These are phyloP conservation scores for Cylindroiulus punctatus DNA, from an alignment of 2,888 invertebrate species.

Conservation along the genomic window DNA sequence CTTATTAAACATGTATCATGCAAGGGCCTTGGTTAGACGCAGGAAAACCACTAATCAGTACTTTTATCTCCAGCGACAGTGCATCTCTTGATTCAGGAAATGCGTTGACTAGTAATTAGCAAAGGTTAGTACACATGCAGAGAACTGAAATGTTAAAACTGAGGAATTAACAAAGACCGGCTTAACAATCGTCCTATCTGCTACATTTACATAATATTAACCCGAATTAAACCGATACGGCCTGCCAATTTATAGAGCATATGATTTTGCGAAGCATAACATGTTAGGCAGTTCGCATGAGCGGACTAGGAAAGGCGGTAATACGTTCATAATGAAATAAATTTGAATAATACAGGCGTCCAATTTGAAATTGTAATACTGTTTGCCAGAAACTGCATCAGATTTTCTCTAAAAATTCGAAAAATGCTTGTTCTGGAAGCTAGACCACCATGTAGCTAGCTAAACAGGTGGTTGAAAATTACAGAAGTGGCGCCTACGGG, in stretches of 20 bases:
- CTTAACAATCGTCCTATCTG: not conserved
- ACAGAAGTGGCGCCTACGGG: not conserved
- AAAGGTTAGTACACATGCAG: not conserved
- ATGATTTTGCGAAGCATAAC: not conserved
- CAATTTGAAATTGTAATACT: not conserved
- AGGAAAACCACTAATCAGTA: not conserved
- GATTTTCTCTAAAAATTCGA: not conserved
- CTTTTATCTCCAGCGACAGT: not conserved
- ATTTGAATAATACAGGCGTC: not conserved
- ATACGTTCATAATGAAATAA: not conserved
- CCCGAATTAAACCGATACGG: not conserved
- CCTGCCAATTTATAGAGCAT: conserved; percentile 11
- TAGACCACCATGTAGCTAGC: too few species aligned
- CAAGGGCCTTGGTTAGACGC: not conserved
- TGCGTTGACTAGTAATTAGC: not conserved
- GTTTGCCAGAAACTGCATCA: not conserved
- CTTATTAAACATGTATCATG: not conserved
- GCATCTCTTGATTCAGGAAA: not conserved
- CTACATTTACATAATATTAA: not conserved
- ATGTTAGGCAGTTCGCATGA: not conserved
- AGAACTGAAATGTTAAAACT: not conserved
- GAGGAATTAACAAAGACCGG: not conserved
- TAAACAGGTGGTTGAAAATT: too few species aligned
- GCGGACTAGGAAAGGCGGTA: not conserved
- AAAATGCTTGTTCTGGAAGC: too few species aligned